A percentile compares a stretch with the other conserved stretches of the same genome.
phyloP scores from a whole-genome alignment of 2,113 vertebrate species.

The Numenius arquata region DNA sequence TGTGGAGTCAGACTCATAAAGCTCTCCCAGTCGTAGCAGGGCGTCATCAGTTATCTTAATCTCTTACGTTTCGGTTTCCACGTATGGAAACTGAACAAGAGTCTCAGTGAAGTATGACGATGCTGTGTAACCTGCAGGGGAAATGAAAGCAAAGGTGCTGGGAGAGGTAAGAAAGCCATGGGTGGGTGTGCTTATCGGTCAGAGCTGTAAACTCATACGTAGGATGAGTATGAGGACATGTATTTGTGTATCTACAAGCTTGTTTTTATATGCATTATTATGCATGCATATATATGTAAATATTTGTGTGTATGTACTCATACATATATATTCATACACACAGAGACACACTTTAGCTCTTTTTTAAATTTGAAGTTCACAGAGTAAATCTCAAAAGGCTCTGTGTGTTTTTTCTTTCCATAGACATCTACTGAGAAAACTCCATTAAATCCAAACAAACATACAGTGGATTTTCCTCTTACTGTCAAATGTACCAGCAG shows the following conservation, averaged over 20 bases:
- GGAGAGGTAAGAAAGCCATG: background rate
- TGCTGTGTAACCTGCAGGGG: background rate
- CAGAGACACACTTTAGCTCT: background rate
- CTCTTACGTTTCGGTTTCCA: background rate
- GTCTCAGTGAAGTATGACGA: background rate
- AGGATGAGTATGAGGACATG: background rate
- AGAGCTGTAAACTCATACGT: background rate
- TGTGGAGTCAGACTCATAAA: background rate
- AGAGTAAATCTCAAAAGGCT: background rate
- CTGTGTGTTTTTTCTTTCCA: background rate
- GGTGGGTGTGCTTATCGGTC: background rate
- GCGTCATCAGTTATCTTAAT: background rate
- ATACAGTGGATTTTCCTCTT: background rate
- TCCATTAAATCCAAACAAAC: background rate
- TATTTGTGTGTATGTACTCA: background rate
- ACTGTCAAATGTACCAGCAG: background rate
- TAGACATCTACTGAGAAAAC: background rate
- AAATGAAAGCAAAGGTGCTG: background rate
- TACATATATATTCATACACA: background rate
- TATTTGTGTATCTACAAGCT: background rate
- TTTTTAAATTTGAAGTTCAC: background rate
- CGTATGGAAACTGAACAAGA: accelerated
- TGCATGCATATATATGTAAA: background rate
- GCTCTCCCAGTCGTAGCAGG: background rate
- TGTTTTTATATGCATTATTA: background rate